Conservation (phyloP, 1,140 invertebrate genomes). For the Steinernema feltiae region DNA sequence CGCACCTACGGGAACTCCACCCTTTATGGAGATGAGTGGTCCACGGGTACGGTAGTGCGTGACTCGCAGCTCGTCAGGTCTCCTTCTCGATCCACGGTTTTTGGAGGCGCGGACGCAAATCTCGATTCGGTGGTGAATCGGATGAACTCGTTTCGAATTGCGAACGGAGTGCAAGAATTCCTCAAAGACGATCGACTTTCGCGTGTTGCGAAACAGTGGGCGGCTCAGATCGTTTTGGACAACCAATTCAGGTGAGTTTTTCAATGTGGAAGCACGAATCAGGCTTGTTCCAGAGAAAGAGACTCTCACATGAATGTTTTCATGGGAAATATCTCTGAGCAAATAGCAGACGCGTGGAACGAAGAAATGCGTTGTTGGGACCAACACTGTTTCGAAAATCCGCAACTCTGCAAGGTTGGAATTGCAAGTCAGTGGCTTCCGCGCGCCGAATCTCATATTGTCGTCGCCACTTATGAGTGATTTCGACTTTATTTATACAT, state of each 20-base stretch:
- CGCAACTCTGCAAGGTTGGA: not conserved
- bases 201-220: not conserved
- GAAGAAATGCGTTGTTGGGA: not conserved
- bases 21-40: not conserved
- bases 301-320: conserved; percentile 1
- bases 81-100: not conserved
- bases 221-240: not conserved
- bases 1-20: not conserved
- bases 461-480: not conserved
- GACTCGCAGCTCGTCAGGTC: not conserved
- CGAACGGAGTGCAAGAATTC: not conserved
- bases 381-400: not conserved
- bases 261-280: too few species aligned
- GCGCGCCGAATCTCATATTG: not conserved
- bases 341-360: not conserved
- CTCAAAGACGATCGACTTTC: not conserved
- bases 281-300: too few species aligned
- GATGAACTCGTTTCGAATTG: not conserved
- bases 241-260: not conserved
- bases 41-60: not conserved
- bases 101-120: not conserved
- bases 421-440: not conserved
- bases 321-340: not conserved
- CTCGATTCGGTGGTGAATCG: not conserved
- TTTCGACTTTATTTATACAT: not conserved